These are phyloP conservation scores for Nomada hirtipes DNA, from an alignment of 2,888 invertebrate species.

Conservation along the genomic window DNA sequence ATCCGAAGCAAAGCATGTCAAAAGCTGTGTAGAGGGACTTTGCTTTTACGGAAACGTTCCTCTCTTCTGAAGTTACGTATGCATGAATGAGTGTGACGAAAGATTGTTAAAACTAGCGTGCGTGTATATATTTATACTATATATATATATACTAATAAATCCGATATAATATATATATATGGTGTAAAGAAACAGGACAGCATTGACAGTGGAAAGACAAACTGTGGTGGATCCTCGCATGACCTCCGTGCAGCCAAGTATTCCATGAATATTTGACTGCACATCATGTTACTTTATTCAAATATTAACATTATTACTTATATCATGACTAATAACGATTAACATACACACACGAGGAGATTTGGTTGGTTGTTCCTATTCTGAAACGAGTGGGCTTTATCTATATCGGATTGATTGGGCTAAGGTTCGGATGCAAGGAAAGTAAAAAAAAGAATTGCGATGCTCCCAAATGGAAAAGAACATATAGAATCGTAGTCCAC, in stretches of 20 bases:
- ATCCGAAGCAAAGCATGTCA: constrained; percentile 65
- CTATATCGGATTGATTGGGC: constrained; percentile 69
- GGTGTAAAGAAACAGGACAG: constrained; percentile 76
- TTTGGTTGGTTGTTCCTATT: constrained; percentile 83
- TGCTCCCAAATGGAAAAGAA: constrained; percentile 70
- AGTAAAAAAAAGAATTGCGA: constrained; percentile 55
- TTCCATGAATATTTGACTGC: constrained; percentile 83
- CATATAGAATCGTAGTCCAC: constrained; percentile 64
- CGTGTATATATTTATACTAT: constrained; percentile 83
- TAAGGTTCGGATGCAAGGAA: constrained; percentile 58
- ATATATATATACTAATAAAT: constrained; percentile 80
- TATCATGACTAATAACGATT: constrained; percentile 82
- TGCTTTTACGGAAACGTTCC: constrained; percentile 79
- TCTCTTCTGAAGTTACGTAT: constrained; percentile 76
- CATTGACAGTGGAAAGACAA: constrained; percentile 75
- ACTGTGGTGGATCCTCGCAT: constrained; percentile 82
- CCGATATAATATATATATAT: constrained; percentile 79
- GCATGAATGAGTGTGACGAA: constrained; percentile 77
- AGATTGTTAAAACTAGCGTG: constrained; percentile 82
- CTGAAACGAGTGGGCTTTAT: constrained; percentile 76
- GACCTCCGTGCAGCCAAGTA: constrained; percentile 80
- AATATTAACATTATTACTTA: constrained; percentile 83
- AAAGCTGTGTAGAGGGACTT: constrained; percentile 67
- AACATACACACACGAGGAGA: constrained; percentile 77
- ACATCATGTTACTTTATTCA: constrained; percentile 82